These are phyloP conservation scores for Megalurothrips usitatus DNA, from an alignment of 2,888 invertebrate species.

Conservation along the genomic window DNA sequence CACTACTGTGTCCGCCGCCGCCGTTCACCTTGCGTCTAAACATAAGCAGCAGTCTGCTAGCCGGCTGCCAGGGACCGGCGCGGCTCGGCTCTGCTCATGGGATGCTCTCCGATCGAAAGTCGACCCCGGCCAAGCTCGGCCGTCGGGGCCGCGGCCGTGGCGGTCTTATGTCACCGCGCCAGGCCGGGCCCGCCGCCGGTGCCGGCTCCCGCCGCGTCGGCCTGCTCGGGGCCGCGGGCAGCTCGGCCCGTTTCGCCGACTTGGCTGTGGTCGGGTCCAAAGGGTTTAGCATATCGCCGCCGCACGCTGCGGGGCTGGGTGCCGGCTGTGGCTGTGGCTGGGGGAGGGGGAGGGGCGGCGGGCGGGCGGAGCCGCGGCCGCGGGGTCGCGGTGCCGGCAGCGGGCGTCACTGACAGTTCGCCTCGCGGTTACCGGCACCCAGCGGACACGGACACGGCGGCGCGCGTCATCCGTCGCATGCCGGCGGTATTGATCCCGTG, in stretches of 20 bases:
- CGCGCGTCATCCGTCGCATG: not conserved
- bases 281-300: not conserved
- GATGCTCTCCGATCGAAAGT: no score
- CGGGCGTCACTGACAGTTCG: not conserved
- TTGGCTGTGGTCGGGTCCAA: slow-evolving; percentile 6
- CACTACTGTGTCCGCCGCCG: no score
- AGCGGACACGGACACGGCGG: not conserved
- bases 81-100: no score
- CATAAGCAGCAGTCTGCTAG: no score
- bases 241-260: not conserved
- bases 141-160: no score
- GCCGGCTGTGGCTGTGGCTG: not conserved
- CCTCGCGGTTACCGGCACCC: not conserved
- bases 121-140: no score
- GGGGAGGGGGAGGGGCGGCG: not conserved
- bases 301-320: not conserved
- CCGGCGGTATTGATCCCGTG: not conserved
- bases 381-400: no score
- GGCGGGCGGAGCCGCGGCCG: not conserved
- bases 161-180: not conserved
- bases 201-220: no score
- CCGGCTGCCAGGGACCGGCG: no score
- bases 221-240: no score
- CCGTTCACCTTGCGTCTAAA: no score
- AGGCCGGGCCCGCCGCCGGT: no score